Percentiles rank a stretch among this genome's conserved stretches.
Evolutionary conservation across 2,888 invertebrate species (phyloP).

Genomic region (Empis livida): DNA sequence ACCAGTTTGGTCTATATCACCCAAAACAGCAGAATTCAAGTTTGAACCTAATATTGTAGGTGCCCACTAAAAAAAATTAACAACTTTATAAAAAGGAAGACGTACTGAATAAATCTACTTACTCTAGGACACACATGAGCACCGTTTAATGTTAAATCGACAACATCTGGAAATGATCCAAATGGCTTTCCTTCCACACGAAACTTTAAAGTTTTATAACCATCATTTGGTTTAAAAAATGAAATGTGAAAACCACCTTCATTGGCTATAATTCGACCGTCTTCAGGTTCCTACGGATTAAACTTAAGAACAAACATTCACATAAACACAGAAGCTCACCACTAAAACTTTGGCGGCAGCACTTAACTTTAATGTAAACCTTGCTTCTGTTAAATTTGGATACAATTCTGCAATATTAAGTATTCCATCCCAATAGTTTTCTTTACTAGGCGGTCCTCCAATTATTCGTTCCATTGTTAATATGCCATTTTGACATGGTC

Average conservation of each 20-base stretch:
- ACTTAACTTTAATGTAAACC: not conserved
- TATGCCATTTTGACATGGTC: constrained; percentile 6
- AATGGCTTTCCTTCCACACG: constrained; percentile 3
- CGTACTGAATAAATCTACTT: not conserved
- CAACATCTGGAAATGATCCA: constrained; percentile 6
- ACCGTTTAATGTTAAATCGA: constrained; percentile 5
- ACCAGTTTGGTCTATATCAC: not conserved
- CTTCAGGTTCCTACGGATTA: constrained; percentile 3
- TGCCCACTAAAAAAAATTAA: not conserved
- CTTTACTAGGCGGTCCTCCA: constrained; percentile 8
- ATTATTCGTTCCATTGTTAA: constrained; percentile 1
- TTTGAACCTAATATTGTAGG: not conserved
- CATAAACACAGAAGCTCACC: not conserved
- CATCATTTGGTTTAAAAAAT: constrained; percentile 4
- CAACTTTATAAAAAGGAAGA: not conserved
- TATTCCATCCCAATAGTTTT: constrained; percentile 8
- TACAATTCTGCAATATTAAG: constrained; percentile 4
- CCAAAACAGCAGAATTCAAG: not conserved
- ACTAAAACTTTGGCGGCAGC: not conserved
- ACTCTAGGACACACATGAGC: constrained; percentile 7
- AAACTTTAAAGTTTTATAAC: constrained; percentile 4
- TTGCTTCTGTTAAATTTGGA: constrained; percentile 6
- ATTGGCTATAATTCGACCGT: not conserved
- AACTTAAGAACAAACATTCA: not conserved
- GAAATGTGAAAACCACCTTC: constrained; percentile 1